These are phyloP conservation scores for Agriopis marginaria DNA, from an alignment of 2,888 invertebrate species.

Conservation along the genomic window DNA sequence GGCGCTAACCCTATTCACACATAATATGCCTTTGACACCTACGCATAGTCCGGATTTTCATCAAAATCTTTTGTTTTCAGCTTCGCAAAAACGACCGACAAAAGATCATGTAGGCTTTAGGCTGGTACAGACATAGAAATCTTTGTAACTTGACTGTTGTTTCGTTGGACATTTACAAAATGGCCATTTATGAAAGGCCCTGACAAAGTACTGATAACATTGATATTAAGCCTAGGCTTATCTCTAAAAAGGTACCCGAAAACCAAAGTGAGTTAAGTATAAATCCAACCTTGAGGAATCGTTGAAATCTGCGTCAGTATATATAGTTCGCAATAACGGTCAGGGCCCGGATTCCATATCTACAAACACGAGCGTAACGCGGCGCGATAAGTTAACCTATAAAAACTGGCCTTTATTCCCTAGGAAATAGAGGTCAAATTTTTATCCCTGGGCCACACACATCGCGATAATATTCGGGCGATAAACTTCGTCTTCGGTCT, in stretches of 20 bases:
- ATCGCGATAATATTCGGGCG: no score
- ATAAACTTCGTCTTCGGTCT: no score
- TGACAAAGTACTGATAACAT: neutral
- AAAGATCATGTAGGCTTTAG: neutral
- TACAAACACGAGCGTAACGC: no score
- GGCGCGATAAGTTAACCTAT: no score
- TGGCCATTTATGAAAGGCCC: neutral
- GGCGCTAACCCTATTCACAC: neutral
- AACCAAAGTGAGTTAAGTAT: neutral
- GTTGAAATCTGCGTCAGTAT: neutral
- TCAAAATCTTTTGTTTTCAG: conserved; percentile 3
- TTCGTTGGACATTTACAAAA: neutral
- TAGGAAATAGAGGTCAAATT: no score
- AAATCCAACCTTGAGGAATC: neutral
- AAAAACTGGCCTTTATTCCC: no score
- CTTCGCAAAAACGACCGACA: neutral
- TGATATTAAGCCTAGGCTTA: neutral
- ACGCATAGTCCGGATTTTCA: conserved; percentile 1
- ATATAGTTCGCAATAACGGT: neutral
- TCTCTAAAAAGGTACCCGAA: neutral
- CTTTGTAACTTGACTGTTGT: neutral
- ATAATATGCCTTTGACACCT: conserved; percentile 1
- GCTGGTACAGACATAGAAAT: neutral
- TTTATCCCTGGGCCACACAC: no score
- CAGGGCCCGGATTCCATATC: neutral